phyloP scores from a whole-genome alignment of 1,140 invertebrate genomes.

The Cephus cinctus region DNA sequence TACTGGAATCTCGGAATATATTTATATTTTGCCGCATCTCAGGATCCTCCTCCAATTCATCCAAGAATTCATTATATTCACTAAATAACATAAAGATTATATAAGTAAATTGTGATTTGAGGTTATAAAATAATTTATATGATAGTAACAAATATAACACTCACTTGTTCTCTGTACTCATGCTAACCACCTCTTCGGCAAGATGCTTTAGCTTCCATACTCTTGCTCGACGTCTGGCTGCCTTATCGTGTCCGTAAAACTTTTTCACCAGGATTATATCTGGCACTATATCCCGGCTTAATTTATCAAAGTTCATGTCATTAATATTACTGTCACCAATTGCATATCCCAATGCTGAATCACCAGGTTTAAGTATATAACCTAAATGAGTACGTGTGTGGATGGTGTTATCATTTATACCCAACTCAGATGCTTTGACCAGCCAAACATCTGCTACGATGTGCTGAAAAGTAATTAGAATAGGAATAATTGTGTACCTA shows the following conservation, averaged over 20 bases:
- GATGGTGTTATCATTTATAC: constrained; percentile 77
- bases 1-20: constrained; percentile 80
- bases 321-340: constrained; percentile 88
- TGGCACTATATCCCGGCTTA: constrained; percentile 71
- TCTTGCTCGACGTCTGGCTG: constrained; percentile 69
- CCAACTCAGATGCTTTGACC: constrained; percentile 85
- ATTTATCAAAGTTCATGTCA: constrained; percentile 82
- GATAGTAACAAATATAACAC: constrained; percentile 31
- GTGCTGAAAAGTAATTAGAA: constrained; percentile 62
- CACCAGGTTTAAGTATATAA: constrained; percentile 89
- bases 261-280: constrained; percentile 96
- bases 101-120: constrained; percentile 6
- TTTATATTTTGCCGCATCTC: constrained; percentile 88
- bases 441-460: constrained; percentile 92
- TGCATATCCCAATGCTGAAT: constrained; percentile 89
- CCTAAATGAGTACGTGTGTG: constrained; percentile 93
- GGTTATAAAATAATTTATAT: constrained; percentile 1
- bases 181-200: constrained; percentile 66
- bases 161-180: constrained; percentile 71
- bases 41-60: constrained; percentile 96
- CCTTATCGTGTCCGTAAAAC: constrained; percentile 71
- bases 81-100: constrained; percentile 55
- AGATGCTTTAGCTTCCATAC: constrained; percentile 93
- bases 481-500: neutral
- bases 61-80: constrained; percentile 94